Percentiles rank a stretch among this genome's conserved stretches.
Evolutionary conservation across 1,140 invertebrate species (phyloP).

Genomic region (Aphis gossypii): DNA sequence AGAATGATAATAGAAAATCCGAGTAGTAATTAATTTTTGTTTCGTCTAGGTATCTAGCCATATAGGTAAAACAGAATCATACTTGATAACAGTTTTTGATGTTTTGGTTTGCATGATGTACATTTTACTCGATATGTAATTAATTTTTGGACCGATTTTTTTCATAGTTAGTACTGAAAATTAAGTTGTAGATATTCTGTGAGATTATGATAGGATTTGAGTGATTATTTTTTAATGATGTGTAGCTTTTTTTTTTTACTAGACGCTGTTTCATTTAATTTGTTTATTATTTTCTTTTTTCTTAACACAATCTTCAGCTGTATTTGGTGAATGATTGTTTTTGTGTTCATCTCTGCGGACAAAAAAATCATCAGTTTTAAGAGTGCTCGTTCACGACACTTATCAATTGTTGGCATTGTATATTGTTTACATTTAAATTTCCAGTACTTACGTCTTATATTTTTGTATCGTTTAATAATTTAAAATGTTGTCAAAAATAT

Average conservation of each 20-base stretch:
- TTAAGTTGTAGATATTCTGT: background rate
- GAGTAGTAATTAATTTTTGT: too few relatives aligned
- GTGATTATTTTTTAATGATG: background rate
- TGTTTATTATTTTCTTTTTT: background rate
- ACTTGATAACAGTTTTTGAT: too few relatives aligned
- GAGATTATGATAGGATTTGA: background rate
- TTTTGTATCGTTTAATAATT: background rate
- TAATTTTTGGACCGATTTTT: background rate
- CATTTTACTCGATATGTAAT: background rate
- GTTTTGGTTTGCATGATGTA: too few relatives aligned
- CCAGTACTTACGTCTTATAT: background rate
- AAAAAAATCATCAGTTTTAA: background rate
- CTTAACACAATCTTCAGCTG: background rate
- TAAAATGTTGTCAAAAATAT: background rate
- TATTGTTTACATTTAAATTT: background rate
- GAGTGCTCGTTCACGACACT: background rate
- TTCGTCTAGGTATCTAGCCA: too few relatives aligned
- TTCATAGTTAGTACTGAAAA: background rate
- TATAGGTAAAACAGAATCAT: too few relatives aligned
- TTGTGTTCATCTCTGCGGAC: background rate
- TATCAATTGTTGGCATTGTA: background rate
- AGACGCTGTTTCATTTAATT: background rate
- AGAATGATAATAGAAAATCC: too few relatives aligned
- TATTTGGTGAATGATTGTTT: background rate
- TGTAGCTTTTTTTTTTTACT: background rate